phyloP scores from a whole-genome alignment of 2,888 invertebrate genomes.

The Aporophyla nigra region DNA sequence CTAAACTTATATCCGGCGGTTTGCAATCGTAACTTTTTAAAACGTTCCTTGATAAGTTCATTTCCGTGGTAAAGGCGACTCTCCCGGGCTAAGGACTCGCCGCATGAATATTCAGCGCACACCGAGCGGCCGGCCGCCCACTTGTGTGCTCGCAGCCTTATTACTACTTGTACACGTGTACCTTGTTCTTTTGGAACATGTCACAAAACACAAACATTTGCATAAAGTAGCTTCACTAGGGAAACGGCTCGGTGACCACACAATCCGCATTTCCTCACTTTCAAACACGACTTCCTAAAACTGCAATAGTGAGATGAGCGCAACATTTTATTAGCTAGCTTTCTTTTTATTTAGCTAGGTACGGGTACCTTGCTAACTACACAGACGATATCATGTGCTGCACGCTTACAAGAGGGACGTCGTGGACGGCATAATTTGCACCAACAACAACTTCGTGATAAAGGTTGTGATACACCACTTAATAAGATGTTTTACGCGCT shows the following conservation, averaged over 20 bases:
- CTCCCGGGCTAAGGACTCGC: conserved; percentile 18
- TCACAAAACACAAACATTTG: conserved; percentile 24
- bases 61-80: conserved; percentile 36
- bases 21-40: conserved; percentile 25
- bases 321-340: background rate
- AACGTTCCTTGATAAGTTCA: conserved; percentile 35
- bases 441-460: conserved; percentile 18
- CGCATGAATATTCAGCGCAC: conserved; percentile 58
- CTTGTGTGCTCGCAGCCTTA: conserved; percentile 33
- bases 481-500: conserved; percentile 19
- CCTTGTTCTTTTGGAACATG: conserved; percentile 24
- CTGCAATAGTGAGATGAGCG: background rate
- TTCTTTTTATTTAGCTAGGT: background rate
- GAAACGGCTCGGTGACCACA: background rate
- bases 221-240: conserved; percentile 2
- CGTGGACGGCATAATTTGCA: background rate
- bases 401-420: no score
- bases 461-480: conserved; percentile 3
- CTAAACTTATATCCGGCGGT: conserved; percentile 12
- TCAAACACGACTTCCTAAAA: background rate
- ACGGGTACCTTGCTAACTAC: background rate
- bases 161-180: conserved; percentile 32
- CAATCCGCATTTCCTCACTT: background rate
- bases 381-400: background rate
- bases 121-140: background rate